Percentiles rank a stretch among this genome's conserved stretches.
Evolutionary conservation across 2,888 invertebrate species (phyloP).

Genomic region (Eudasyphora cyanicolor): DNA sequence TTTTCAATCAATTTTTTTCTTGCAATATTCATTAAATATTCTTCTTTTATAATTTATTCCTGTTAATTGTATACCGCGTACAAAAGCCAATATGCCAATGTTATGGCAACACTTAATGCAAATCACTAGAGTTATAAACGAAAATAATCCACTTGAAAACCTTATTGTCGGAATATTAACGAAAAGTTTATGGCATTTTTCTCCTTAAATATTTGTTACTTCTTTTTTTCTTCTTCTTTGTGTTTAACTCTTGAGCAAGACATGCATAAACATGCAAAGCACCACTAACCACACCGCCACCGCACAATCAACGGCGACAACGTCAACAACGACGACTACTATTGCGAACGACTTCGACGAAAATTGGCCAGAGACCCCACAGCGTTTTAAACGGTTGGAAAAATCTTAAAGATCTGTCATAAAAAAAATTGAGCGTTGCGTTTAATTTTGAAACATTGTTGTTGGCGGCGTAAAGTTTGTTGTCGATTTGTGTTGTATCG

Average conservation of each 20-base stretch:
- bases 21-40: not conserved
- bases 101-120: not conserved
- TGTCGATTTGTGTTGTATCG: not conserved
- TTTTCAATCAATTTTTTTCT: not conserved
- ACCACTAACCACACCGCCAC: not conserved
- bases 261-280: not conserved
- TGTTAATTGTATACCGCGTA: not conserved
- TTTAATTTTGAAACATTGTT: constrained; percentile 41
- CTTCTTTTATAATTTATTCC: not conserved
- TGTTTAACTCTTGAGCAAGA: not conserved
- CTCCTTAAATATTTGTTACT: not conserved
- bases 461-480: not conserved
- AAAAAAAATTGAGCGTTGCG: constrained; percentile 36
- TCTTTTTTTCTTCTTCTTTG: not conserved
- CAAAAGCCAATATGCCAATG: not conserved
- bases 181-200: constrained; percentile 24
- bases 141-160: not conserved
- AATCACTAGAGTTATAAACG: not conserved
- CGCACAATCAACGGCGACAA: not conserved
- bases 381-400: constrained; percentile 5
- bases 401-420: constrained; percentile 33
- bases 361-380: constrained; percentile 39
- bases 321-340: too few species aligned
- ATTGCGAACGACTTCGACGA: too few species aligned
- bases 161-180: not conserved